Base-by-base conservation (phyloP, 2,113 vertebrate species). In the Ellobius talpinus region DNA sequence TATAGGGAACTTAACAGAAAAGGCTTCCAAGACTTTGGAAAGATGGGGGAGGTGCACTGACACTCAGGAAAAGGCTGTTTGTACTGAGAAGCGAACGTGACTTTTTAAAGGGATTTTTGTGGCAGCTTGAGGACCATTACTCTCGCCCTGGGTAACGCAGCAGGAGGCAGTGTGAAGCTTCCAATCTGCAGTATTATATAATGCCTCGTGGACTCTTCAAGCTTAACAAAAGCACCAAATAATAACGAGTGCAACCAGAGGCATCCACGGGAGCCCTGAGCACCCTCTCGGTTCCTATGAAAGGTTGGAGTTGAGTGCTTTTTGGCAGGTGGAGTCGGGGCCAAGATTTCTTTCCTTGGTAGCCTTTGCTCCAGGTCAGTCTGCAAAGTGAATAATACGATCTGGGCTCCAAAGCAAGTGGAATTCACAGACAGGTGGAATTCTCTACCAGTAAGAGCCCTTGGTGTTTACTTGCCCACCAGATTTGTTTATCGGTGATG, bases 401-500 rank as follows among this genome's bases (percentile, higher is more conserved):
- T 0, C 1, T 33, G 19, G 94, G 97, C 93, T 79, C 97, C 66
- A 97, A 81, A 95, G 89, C 86, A 0, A 0, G 95, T 86, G 87
- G 91, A 93, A 3, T 88, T 96, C 97, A 76, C 85, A 7, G 98
- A 96, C 98, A 97, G 97, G 98, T 97, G 98, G 91, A 93, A 65
- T 96, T 97, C 95, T 94, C 89, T 96, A 98, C 96, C 97, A 94
- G 91, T 92, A 97, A 98, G 96, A 98, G 96, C 87, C 96, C 97
- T 96, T 72, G 74, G 95, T 97, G 97, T 98, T 98, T 98, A 98
- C 98, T 98, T 97, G 96, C 96, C 97, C 96, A 96, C 98, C 98
- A 98, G 96, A 97, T 98, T 98, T 97, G 98, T 98, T 98, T 98
- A 98, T 98, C 98, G 98, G 97, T 95, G 98, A 98, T 93, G 97